Conservation (phyloP, 2,113 vertebrate species). For the Zosterops hypoxanthus region DNA sequence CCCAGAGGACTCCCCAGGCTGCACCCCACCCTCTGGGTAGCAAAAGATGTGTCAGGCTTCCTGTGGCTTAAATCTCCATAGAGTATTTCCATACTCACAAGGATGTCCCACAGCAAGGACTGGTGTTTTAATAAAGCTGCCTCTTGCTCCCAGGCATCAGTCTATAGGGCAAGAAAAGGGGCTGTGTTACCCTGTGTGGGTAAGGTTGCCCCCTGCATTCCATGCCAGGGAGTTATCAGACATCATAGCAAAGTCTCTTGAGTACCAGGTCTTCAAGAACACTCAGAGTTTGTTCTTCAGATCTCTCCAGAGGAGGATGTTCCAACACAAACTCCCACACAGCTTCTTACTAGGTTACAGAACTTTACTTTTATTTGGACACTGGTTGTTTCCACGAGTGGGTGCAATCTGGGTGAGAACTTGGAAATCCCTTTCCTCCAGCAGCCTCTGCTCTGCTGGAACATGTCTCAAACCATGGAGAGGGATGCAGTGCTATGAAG, state of each 20-base stretch:
- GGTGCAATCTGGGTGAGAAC: neutral
- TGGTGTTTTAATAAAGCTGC: neutral
- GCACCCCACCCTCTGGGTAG: neutral
- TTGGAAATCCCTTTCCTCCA: neutral
- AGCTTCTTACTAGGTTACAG: neutral
- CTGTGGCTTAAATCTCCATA: neutral
- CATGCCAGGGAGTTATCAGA: neutral
- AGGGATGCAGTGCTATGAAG: neutral
- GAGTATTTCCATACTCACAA: neutral
- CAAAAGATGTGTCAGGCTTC: neutral
- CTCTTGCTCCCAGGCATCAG: neutral
- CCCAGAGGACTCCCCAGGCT: neutral
- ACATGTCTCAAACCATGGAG: neutral
- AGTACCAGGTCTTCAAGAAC: neutral
- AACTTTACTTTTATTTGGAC: neutral
- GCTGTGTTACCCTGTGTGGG: rapidly evolving
- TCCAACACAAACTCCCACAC: neutral
- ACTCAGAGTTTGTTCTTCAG: neutral
- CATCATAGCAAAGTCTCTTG: neutral
- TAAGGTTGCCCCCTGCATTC: neutral
- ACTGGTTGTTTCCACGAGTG: neutral
- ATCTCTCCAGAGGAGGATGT: neutral
- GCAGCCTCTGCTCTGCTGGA: neutral
- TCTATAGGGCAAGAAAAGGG: neutral
- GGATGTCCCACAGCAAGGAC: neutral